Evolutionary conservation across 2,888 invertebrate genomes (phyloP).

Genomic region (Leptopilina myrica): DNA sequence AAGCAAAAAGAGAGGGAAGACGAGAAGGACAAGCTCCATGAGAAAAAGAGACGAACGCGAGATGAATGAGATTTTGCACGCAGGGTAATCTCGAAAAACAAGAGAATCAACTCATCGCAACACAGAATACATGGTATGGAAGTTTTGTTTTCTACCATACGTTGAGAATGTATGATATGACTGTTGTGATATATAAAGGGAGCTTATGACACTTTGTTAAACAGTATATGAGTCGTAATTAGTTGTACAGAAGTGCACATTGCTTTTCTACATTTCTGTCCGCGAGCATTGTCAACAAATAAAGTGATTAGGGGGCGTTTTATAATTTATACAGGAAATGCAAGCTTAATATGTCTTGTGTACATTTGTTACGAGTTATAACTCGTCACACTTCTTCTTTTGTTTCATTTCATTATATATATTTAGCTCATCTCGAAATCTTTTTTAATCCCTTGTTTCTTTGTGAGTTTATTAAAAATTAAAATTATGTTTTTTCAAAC

Average conservation of each 20-base stretch:
- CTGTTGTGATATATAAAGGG: constrained; percentile 32
- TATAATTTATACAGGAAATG: neutral
- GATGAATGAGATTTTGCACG: constrained; percentile 42
- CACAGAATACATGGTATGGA: neutral
- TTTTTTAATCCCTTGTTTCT: no score
- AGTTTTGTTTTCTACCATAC: neutral
- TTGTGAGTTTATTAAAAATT: no score
- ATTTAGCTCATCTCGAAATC: no score
- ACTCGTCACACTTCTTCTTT: no score
- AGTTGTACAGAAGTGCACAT: neutral
- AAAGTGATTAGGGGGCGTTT: neutral
- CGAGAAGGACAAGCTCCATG: no score
- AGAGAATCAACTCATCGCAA: constrained; percentile 46
- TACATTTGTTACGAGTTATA: neutral
- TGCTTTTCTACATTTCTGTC: neutral
- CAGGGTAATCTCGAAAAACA: constrained; percentile 48
- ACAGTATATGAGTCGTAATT: constrained; percentile 4
- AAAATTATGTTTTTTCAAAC: no score
- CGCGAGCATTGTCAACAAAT: neutral
- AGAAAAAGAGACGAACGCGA: neutral
- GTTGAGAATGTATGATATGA: neutral
- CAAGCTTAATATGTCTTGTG: neutral
- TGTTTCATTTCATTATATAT: no score
- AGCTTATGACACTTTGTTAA: constrained; percentile 49
- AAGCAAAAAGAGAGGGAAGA: no score